phyloP scores from a whole-genome alignment of 2,113 vertebrate genomes.

The Eulemur macaco region DNA sequence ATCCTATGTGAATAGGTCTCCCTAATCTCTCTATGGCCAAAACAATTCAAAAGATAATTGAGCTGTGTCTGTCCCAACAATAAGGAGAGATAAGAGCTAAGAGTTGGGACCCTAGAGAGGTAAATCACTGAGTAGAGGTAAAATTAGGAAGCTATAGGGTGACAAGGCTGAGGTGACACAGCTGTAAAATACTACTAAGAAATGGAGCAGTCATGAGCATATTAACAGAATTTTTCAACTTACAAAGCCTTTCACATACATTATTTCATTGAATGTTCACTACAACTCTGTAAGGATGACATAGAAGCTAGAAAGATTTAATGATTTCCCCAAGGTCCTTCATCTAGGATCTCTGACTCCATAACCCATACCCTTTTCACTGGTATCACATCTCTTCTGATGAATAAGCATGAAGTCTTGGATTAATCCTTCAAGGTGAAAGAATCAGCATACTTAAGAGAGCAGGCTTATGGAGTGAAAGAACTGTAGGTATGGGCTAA shows the following conservation, averaged over 20 bases:
- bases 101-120: not conserved
- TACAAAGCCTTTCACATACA: not conserved
- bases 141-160: not conserved
- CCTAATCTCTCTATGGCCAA: not conserved
- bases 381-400: not conserved
- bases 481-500: not conserved
- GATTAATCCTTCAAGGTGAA: not conserved
- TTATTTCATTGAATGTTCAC: not conserved
- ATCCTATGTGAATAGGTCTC: not conserved
- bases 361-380: not conserved
- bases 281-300: not conserved
- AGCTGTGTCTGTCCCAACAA: not conserved
- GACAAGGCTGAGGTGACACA: not conserved
- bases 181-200: not conserved
- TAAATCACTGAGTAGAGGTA: not conserved
- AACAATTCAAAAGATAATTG: conserved; percentile 19
- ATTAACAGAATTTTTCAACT: not conserved
- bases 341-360: not conserved
- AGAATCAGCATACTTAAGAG: not conserved
- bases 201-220: not conserved
- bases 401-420: not conserved
- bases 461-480: not conserved
- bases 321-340: not conserved
- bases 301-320: not conserved
- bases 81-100: not conserved